A percentile compares a stretch with the other conserved stretches of the same genome.
phyloP scores from a whole-genome alignment of 2,797 vertebrate species.

The Lacerta agilis region DNA sequence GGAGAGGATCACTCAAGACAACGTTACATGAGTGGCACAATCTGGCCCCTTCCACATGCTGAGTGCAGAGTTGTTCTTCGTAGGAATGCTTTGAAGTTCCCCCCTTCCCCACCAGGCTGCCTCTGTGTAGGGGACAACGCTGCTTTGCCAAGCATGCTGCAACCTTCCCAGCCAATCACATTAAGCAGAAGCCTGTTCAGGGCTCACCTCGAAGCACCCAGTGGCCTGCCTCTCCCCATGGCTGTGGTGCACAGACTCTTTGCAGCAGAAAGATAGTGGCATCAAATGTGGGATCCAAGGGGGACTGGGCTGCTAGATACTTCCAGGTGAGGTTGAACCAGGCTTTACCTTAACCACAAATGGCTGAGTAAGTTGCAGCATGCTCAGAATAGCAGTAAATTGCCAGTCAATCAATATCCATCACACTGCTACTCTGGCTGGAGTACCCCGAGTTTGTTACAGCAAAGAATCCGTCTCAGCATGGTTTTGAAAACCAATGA shows the following conservation, averaged over 20 bases:
- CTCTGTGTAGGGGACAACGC: not conserved
- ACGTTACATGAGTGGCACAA: not conserved
- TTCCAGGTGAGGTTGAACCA: not conserved
- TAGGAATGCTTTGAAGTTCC: not conserved
- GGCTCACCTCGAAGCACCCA: not conserved
- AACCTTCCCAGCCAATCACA: not conserved
- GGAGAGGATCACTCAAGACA: constrained; percentile 28
- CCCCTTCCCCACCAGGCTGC: not conserved
- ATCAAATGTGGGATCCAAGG: too few species aligned
- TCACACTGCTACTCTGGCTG: not conserved
- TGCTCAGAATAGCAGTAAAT: not conserved
- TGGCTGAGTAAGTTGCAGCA: not conserved
- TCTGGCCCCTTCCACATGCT: not conserved
- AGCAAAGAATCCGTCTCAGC: not conserved
- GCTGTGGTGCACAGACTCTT: not conserved
- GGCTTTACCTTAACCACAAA: not conserved
- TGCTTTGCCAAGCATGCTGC: not conserved
- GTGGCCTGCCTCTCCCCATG: not conserved
- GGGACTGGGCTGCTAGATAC: not conserved
- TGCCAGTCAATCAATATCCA: too few species aligned
- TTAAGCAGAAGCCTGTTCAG: not conserved
- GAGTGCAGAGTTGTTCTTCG: not conserved
- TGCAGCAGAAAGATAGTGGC: not conserved
- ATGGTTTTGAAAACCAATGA: not conserved
- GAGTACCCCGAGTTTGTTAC: constrained; percentile 8